Evolutionary conservation across 2,113 vertebrate species (phyloP), one percentile per base, ranked within the genome.

Genomic region (Pelvicachromis taeniatus): DNA sequence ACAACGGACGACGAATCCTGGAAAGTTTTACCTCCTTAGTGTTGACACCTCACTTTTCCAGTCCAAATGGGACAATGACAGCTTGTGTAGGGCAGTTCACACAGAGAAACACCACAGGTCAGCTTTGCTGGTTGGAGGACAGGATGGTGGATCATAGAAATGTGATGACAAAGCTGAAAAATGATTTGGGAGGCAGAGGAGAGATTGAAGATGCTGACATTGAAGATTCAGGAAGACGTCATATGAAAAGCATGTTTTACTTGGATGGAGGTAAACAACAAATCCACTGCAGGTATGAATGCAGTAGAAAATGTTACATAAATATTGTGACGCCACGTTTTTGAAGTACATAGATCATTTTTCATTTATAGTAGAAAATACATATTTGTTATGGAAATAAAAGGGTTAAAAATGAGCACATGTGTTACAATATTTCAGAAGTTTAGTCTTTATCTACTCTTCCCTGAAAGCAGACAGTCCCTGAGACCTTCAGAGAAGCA

Each of bases 1-100:
- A 93, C 90, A 91, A 83, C 52, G 42, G 81, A 83, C 5, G n/a
- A 40, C 61, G 1, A 87, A 81, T 23, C 40, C 89, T 93, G 93
- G 93, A 94, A 94, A 94, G 59, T 91, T 85, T 89, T 87, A 87
- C 89, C 59, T 77, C 79, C 61, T 55, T n/a, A 77, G 84, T 75
- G 88, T 90, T 90, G 88, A 89, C 82, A 81, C 78, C 89, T 86
- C 19, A 16, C 78, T 89, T 85, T 80, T 86, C 61, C 82, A 83
- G 52, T 77, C 83, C 77, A 91, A 82, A 84, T 85, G 85, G 83
- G 85, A 92, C 86, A 90, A 90, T 81, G 83, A n/a, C 70, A 85
- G 89, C 80, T 58, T 85, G 82, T 85, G 78, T 56, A 35, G 52
- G 50, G 61, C 19, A 13, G 16, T 68, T 52, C 31, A 77, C 81